phyloP scores from a whole-genome alignment of 1,140 invertebrate species.

The Scaptodrosophila lebanonensis region DNA sequence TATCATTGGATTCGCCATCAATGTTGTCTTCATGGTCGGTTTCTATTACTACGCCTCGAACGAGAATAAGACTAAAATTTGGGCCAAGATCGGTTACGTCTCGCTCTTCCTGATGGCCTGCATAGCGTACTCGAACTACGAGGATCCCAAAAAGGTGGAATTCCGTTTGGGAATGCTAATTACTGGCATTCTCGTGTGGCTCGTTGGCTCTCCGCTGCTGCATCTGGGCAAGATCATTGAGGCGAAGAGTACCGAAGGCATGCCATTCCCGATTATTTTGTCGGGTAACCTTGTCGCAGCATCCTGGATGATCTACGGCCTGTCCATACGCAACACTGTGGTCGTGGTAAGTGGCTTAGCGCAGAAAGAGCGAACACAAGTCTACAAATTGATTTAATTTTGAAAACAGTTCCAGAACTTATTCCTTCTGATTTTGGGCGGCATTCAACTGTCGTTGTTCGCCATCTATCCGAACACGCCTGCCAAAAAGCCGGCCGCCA shows the following conservation, averaged over 20 bases:
- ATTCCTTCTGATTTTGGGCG: slow-evolving; percentile 80
- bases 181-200: slow-evolving; percentile 82
- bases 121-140: slow-evolving; percentile 82
- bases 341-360: slow-evolving; percentile 84
- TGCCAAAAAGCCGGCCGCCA: slow-evolving; percentile 76
- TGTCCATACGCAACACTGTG: slow-evolving; percentile 86
- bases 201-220: slow-evolving; percentile 85
- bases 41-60: slow-evolving; percentile 82
- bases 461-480: slow-evolving; percentile 80
- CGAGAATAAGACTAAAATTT: slow-evolving; percentile 79
- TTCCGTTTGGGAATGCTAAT: slow-evolving; percentile 84
- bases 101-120: slow-evolving; percentile 79
- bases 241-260: slow-evolving; percentile 85
- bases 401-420: slow-evolving; percentile 85
- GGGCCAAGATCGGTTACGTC: slow-evolving; percentile 79
- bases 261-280: slow-evolving; percentile 90
- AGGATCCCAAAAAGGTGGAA: slow-evolving; percentile 82
- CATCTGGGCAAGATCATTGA: slow-evolving; percentile 84
- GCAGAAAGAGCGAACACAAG: background rate
- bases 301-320: slow-evolving; percentile 88
- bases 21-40: slow-evolving; percentile 81
- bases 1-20: slow-evolving; percentile 83
- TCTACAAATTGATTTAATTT: slow-evolving; percentile 21
- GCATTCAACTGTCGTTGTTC: slow-evolving; percentile 82
- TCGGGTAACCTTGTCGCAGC: slow-evolving; percentile 86